Evolutionary conservation across 2,113 vertebrate genomes (phyloP).

Genomic region (Tylochromis polylepis): DNA sequence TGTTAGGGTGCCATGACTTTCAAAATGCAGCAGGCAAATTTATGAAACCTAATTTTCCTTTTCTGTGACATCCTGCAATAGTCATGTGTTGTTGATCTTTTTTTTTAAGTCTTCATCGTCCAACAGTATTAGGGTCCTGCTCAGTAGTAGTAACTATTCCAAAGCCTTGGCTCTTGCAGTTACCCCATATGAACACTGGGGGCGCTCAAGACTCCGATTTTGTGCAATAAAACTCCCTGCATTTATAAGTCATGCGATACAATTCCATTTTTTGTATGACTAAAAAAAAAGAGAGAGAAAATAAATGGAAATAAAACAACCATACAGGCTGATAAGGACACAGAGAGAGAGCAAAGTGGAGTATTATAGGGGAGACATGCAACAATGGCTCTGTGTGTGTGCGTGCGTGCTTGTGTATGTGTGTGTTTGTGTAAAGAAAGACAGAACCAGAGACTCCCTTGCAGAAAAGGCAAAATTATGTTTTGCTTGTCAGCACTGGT

Average conservation of each 20-base stretch:
- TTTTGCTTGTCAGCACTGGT: conserved; percentile 65
- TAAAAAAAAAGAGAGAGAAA: not conserved
- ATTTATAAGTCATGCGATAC: conserved; percentile 73
- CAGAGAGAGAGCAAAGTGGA: not conserved
- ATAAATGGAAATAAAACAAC: conserved; percentile 10
- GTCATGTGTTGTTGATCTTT: conserved; percentile 60
- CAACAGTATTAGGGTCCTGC: conserved; percentile 73
- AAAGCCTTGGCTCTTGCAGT: conserved; percentile 74
- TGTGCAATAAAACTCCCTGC: conserved; percentile 83
- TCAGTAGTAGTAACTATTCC: conserved; percentile 79
- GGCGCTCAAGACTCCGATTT: conserved; percentile 71
- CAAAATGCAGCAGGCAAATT: conserved; percentile 67
- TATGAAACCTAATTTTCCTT: conserved; percentile 54
- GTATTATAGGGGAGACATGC: conserved; percentile 19
- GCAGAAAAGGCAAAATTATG: conserved; percentile 31
- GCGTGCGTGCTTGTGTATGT: not conserved
- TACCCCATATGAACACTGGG: conserved; percentile 69
- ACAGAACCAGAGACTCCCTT: conserved; percentile 29
- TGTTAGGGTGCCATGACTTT: conserved; percentile 78
- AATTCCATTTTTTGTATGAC: conserved; percentile 55
- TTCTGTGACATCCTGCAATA: conserved; percentile 59
- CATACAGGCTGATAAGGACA: conserved; percentile 39
- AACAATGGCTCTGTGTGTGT: conserved; percentile 5
- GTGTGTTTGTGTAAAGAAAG: not conserved
- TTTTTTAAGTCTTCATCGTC: conserved; percentile 68